Percentiles rank a stretch among this genome's conserved stretches.
Conservation (phyloP, 2,797 vertebrate genomes). For the Malacoraja senta region DNA sequence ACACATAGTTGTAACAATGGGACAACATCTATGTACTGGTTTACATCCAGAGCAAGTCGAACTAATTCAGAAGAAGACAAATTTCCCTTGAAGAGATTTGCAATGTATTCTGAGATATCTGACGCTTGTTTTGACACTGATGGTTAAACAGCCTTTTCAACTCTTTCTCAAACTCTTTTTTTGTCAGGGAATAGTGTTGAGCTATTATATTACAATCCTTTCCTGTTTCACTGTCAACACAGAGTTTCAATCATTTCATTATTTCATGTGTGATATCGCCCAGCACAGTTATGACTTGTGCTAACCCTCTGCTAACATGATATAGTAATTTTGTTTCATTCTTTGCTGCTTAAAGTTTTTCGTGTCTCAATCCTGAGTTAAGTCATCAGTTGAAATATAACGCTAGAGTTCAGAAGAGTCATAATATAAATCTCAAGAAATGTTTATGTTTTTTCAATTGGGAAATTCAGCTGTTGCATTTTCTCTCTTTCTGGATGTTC, state of each 20-base stretch:
- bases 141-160: neutral
- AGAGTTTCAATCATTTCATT: neutral
- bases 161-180: neutral
- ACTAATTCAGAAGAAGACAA: neutral
- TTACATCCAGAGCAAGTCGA: neutral
- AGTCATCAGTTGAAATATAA: neutral
- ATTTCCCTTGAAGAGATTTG: slow-evolving; percentile 8
- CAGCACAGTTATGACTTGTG: neutral
- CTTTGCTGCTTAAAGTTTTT: neutral
- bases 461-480: too few relatives aligned
- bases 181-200: slow-evolving; percentile 25
- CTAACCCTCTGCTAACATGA: neutral
- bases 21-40: neutral
- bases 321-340: neutral
- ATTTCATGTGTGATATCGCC: neutral
- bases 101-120: neutral
- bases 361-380: neutral
- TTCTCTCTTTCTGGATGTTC: too few relatives aligned
- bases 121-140: neutral
- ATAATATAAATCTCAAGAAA: too few relatives aligned
- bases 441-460: too few relatives aligned
- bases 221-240: neutral
- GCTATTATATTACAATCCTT: neutral
- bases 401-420: slow-evolving; percentile 39
- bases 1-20: neutral